Conservation (phyloP, 2,888 invertebrate genomes). For the Lithophane leautieri region DNA sequence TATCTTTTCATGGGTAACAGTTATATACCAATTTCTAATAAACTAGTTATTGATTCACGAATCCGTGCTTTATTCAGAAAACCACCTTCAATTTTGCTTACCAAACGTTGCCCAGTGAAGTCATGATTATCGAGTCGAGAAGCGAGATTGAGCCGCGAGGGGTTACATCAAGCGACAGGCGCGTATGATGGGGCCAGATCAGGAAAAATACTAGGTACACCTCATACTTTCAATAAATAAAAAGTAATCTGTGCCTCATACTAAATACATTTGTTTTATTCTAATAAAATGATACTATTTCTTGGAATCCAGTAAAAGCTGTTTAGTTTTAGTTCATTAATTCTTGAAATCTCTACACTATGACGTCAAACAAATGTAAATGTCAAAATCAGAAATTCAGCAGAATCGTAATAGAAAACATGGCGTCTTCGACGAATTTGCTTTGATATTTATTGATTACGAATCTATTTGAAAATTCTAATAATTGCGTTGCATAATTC, state of each 20-base stretch:
- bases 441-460: slow-evolving; percentile 12
- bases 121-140: slow-evolving; percentile 80
- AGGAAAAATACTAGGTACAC: slow-evolving; percentile 86
- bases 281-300: not conserved
- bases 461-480: not conserved
- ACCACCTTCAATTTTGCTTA: too few species aligned
- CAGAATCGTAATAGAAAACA: slow-evolving; percentile 44
- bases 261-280: not conserved
- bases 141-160: slow-evolving; percentile 88
- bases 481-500: not conserved
- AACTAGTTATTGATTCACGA: too few species aligned
- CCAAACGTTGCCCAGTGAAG: too few species aligned
- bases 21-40: too few species aligned
- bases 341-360: slow-evolving; percentile 15
- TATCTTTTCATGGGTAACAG: too few species aligned
- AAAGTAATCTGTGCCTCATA: too few species aligned
- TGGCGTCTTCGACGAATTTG: slow-evolving; percentile 56
- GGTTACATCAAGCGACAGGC: slow-evolving; percentile 94
- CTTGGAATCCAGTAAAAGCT: not conserved
- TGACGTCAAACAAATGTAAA: slow-evolving; percentile 22
- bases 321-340: slow-evolving; percentile 8
- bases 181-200: slow-evolving; percentile 95
- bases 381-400: slow-evolving; percentile 27
- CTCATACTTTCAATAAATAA: too few species aligned
- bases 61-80: too few species aligned